Evolutionary conservation across 1,140 invertebrate genomes (phyloP).

Genomic region (Drosophila nasuta): DNA sequence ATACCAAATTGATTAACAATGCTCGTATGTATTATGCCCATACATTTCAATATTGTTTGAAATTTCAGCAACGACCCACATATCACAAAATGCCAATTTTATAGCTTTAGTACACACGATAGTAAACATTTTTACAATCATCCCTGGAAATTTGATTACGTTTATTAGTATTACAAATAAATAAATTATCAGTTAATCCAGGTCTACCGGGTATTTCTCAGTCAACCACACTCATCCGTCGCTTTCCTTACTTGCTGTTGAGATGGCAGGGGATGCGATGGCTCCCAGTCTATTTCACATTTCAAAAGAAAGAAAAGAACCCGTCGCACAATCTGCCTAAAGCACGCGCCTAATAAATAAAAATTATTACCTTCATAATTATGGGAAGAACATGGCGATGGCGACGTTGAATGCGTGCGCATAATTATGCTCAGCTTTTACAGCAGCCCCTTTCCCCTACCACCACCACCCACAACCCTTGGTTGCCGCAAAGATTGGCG

Average conservation of each 20-base stretch:
- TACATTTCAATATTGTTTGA: too few species aligned
- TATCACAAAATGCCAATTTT: too few species aligned
- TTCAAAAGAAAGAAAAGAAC: slow-evolving; percentile 43
- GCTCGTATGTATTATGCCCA: too few species aligned
- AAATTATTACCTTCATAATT: slow-evolving; percentile 84
- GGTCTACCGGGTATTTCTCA: too few species aligned
- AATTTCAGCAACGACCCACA: too few species aligned
- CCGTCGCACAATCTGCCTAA: slow-evolving; percentile 64
- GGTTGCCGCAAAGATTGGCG: slow-evolving; percentile 62
- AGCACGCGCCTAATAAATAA: slow-evolving; percentile 83
- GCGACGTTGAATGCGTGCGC: slow-evolving; percentile 69
- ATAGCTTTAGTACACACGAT: too few species aligned
- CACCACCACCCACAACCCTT: slow-evolving; percentile 21
- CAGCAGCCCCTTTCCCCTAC: slow-evolving; percentile 30
- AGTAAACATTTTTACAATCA: too few species aligned
- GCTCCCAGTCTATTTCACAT: slow-evolving; percentile 20
- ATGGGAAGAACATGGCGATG: slow-evolving; percentile 77
- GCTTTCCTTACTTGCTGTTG: not conserved
- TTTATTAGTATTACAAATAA: too few species aligned
- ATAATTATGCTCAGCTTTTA: slow-evolving; percentile 79
- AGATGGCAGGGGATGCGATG: not conserved
- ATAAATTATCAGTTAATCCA: too few species aligned
- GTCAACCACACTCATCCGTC: too few species aligned
- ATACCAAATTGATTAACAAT: too few species aligned
- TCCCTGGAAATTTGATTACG: too few species aligned